These are phyloP conservation scores for Trogon melanurus DNA, from an alignment of 2,113 vertebrate genomes.

Conservation along the genomic window DNA sequence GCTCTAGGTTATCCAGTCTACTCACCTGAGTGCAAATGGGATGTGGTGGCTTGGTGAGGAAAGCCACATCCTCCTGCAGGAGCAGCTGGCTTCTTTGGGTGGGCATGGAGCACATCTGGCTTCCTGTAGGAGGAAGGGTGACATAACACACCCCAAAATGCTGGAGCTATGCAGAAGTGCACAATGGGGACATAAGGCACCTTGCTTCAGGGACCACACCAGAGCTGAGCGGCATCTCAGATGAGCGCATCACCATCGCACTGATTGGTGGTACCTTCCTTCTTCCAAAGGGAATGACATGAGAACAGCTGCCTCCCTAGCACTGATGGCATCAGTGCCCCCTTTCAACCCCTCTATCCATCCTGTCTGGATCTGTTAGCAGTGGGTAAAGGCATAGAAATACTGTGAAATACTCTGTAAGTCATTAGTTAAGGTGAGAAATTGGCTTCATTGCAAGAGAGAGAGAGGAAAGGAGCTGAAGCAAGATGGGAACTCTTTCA, in stretches of 20 bases:
- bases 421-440: background rate
- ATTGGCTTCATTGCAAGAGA: background rate
- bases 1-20: background rate
- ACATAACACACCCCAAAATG: background rate
- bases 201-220: background rate
- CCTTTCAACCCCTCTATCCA: background rate
- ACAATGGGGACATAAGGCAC: background rate
- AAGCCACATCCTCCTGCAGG: background rate
- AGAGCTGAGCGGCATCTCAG: background rate
- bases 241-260: accelerated
- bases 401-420: background rate
- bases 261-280: background rate
- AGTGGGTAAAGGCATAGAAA: background rate
- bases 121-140: background rate
- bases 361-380: background rate
- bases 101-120: background rate
- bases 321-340: background rate
- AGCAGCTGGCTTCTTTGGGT: background rate
- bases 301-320: background rate
- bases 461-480: background rate
- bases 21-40: background rate
- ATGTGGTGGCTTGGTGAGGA: background rate
- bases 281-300: background rate
- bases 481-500: background rate
- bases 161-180: background rate